Base-by-base conservation (phyloP, 2,113 vertebrate genomes). In the Charadrius vociferus region DNA sequence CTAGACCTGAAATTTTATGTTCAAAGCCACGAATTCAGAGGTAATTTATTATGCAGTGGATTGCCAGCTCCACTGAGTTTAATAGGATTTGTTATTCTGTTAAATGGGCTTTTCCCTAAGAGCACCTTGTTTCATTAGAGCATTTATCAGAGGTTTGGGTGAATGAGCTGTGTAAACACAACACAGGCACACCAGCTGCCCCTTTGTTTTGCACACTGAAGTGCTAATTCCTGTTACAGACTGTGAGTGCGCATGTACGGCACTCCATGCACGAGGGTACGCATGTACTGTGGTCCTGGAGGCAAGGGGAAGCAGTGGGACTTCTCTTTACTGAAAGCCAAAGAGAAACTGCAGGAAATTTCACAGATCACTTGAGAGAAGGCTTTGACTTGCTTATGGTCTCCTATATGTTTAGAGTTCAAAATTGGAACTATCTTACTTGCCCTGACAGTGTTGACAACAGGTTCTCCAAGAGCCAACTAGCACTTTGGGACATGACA, bases 1-100 rank as follows among this genome's bases (percentile, higher is more conserved):
- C 75, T 55, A 90, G 79, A 71, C 62, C 15, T 55, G 59, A 58
- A 90, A 90, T 88, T 82, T 84, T 67, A 85, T 53, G 49, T 94
- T 95, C 62, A 88, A 94, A 94, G 71, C 74, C 74, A 82, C 0
- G 0, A 73, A 82, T 86, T 95, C 71, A 45, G 45, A 80, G 71
- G 90, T 92, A 65, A 95, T 93, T 96, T 96, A 88, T 96, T 93
- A 92, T 86, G 71, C 88, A 92, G 87, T 37, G 93, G 66, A 77
- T 93, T 96, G 94, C 88, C 79, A 95, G 90, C 71, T 92, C 63
- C 63, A 49, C 84, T 80, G 88, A 92, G 74, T 82, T 81, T 96
- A 96, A 95, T 90, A 74, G 70, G 89, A 80, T 93, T 94, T 93
- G 81, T 93, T 95, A 91, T 58, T 90, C 78, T 95, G 74, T 49